Evolutionary conservation across 2,113 vertebrate species (phyloP).

Genomic region (Megalops atlanticus): DNA sequence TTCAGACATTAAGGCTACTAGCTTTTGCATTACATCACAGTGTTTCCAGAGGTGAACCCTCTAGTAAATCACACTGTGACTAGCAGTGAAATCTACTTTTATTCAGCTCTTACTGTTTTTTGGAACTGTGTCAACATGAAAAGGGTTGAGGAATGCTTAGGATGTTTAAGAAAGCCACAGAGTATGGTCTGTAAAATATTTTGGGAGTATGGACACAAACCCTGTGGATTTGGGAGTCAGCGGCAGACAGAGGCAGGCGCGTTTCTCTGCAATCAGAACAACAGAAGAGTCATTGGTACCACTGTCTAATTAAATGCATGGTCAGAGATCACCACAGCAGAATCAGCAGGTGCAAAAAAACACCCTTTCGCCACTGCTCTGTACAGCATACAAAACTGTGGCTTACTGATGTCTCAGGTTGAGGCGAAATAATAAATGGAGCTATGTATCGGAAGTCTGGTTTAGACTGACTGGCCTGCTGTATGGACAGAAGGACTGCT

Average conservation of each 20-base stretch:
- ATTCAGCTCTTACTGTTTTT: slow-evolving; percentile 41
- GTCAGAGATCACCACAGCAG: slow-evolving; percentile 23
- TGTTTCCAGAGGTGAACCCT: slow-evolving; percentile 16
- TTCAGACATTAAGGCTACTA: too few species aligned
- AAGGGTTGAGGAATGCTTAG: slow-evolving; percentile 32
- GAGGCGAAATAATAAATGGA: not conserved
- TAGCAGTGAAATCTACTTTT: slow-evolving; percentile 44
- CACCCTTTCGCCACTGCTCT: not conserved
- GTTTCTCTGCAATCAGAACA: slow-evolving; percentile 69
- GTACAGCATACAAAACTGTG: not conserved
- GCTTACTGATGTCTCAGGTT: not conserved
- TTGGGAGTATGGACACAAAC: slow-evolving; percentile 57
- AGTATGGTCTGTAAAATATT: slow-evolving; percentile 22
- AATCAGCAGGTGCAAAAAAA: not conserved
- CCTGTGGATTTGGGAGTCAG: slow-evolving; percentile 69
- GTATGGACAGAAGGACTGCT: not conserved
- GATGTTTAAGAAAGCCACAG: slow-evolving; percentile 26
- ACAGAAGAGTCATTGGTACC: slow-evolving; percentile 29
- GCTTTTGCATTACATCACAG: too few species aligned
- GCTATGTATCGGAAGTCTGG: not conserved
- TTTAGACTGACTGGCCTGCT: not conserved
- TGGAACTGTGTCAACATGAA: slow-evolving; percentile 51
- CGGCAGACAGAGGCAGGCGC: slow-evolving; percentile 73
- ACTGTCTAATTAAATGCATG: not conserved
- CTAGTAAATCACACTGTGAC: too few species aligned